phyloP scores from a whole-genome alignment of 2,113 vertebrate species.

The Indicator indicator region DNA sequence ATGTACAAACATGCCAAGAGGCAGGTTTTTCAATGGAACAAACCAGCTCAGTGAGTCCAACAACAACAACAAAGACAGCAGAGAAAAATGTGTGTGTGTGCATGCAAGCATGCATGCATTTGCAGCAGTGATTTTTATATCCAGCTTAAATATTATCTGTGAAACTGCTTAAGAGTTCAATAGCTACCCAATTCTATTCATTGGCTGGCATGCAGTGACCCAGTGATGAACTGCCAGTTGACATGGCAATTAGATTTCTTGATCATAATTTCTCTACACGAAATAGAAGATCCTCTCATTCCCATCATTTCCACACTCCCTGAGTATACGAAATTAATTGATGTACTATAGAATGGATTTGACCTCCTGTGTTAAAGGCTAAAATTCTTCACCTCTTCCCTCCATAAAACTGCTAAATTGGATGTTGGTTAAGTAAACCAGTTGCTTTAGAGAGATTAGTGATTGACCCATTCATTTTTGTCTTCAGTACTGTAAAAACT shows the following conservation, averaged over 20 bases:
- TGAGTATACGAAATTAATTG: not conserved
- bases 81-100: not conserved
- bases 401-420: not conserved
- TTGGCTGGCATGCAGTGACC: not conserved
- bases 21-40: not conserved
- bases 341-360: not conserved
- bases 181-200: not conserved
- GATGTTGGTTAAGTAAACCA: not conserved
- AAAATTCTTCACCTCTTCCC: not conserved
- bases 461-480: not conserved
- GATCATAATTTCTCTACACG: not conserved
- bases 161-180: not conserved
- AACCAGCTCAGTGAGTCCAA: not conserved
- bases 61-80: not conserved
- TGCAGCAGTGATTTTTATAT: not conserved
- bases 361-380: not conserved
- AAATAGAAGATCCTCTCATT: not conserved
- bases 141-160: not conserved
- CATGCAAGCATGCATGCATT: not conserved
- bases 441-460: not conserved
- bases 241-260: not conserved
- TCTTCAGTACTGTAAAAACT: not conserved
- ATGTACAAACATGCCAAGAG: not conserved
- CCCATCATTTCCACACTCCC: not conserved
- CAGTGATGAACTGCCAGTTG: not conserved